Conservation (phyloP, 2,888 invertebrate genomes). For the Chrysopilus asiliformis region DNA sequence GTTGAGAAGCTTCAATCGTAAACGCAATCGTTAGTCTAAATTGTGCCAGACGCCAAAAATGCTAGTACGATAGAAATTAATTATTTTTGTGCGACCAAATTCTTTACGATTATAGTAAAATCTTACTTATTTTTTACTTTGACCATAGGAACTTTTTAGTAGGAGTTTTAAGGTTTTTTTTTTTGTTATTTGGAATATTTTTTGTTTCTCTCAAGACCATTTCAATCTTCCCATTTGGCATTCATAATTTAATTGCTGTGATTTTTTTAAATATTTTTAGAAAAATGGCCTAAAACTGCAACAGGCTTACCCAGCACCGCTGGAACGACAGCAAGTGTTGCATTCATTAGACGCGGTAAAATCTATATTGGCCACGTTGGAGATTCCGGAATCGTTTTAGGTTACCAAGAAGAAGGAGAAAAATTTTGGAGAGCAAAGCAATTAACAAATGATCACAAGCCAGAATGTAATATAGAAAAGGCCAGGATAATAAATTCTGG, state of each 20-base stretch:
- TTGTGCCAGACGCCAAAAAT: too few relatives aligned
- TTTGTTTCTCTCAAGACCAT: too few relatives aligned
- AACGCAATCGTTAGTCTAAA: too few relatives aligned
- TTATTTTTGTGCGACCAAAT: too few relatives aligned
- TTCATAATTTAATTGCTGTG: neutral
- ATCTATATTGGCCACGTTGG: conserved; percentile 97
- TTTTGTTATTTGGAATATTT: neutral
- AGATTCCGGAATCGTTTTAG: conserved; percentile 91
- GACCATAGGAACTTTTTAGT: too few relatives aligned
- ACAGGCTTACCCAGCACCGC: conserved; percentile 92
- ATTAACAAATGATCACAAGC: conserved; percentile 89
- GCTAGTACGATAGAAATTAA: too few relatives aligned
- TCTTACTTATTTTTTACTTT: too few relatives aligned
- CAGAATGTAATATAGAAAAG: conserved; percentile 74
- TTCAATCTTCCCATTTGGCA: neutral
- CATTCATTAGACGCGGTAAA: conserved; percentile 85
- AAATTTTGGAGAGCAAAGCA: conserved; percentile 67
- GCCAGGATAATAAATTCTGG: conserved; percentile 68
- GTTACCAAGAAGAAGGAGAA: conserved; percentile 59
- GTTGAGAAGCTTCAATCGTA: too few relatives aligned
- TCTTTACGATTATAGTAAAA: too few relatives aligned
- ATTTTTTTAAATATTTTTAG: conserved; percentile 38
- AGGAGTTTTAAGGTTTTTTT: conserved; percentile 3
- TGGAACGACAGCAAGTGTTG: conserved; percentile 93
- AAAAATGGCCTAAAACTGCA: conserved; percentile 93